A percentile compares a stretch with the other conserved stretches of the same genome.
Conservation (phyloP, 64 coral and sea anemone genomes). For the Stichodactyla helianthus region DNA sequence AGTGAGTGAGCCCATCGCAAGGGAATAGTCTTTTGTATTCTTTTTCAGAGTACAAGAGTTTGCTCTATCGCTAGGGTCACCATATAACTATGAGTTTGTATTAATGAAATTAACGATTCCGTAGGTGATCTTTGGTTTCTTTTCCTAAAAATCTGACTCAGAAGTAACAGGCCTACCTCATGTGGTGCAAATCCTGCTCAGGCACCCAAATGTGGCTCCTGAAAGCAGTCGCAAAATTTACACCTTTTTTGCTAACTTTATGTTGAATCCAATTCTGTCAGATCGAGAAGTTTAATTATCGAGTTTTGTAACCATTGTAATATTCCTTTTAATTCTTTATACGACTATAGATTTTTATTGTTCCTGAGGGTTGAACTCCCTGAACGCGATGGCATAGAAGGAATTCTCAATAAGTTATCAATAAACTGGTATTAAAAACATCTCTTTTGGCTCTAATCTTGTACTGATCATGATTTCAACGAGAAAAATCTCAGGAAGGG, state of each 20-base stretch:
- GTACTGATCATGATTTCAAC: too few species aligned
- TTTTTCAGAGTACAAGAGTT: too few species aligned
- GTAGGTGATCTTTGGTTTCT: too few species aligned
- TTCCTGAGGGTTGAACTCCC: constrained; percentile 1
- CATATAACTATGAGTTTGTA: too few species aligned
- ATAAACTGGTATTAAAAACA: neutral
- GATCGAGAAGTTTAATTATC: neutral
- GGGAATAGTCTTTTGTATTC: too few species aligned
- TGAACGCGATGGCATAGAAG: neutral
- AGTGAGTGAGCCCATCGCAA: too few species aligned
- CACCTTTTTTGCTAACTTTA: neutral
- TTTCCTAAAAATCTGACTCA: neutral
- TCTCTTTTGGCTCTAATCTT: too few species aligned
- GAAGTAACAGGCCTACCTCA: neutral
- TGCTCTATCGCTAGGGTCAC: too few species aligned
- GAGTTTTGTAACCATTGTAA: neutral
- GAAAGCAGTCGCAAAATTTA: neutral
- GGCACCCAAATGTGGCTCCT: neutral
- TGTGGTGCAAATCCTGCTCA: neutral
- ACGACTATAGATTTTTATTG: neutral
- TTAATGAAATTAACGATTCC: too few species aligned
- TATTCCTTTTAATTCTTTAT: neutral
- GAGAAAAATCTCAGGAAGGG: too few species aligned
- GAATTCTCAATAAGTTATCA: constrained; percentile 7
- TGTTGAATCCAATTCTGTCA: neutral